Percentiles rank a stretch among this genome's conserved stretches.
Evolutionary conservation across 2,797 vertebrate species (phyloP).

Genomic region (Siniperca undulata): DNA sequence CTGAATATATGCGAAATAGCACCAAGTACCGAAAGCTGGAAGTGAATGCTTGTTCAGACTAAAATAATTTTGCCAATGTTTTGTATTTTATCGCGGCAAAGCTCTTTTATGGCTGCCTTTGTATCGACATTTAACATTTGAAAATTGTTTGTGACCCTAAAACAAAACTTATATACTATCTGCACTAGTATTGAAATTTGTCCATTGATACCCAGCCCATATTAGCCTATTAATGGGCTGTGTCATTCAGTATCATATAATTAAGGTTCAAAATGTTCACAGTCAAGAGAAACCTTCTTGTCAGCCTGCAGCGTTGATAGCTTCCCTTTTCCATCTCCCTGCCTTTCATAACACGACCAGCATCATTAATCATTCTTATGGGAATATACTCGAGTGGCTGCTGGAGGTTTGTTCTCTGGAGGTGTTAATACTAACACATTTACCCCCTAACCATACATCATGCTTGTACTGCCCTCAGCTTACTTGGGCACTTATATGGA

Average conservation of each 20-base stretch:
- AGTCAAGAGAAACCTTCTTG: constrained; percentile 47
- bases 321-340: constrained; percentile 48
- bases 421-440: constrained; percentile 71
- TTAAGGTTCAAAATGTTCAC: constrained; percentile 45
- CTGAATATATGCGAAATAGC: not conserved
- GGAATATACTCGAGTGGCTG: constrained; percentile 60
- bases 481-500: constrained; percentile 68
- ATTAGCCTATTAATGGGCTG: constrained; percentile 45
- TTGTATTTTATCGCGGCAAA: too few relatives aligned
- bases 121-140: not conserved
- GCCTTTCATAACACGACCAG: constrained; percentile 64
- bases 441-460: constrained; percentile 73
- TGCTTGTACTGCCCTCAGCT: constrained; percentile 69
- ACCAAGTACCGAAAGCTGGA: not conserved
- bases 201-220: not conserved
- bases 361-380: constrained; percentile 78
- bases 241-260: constrained; percentile 52
- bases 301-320: constrained; percentile 53
- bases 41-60: not conserved
- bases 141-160: not conserved
- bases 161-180: not conserved
- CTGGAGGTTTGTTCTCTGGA: constrained; percentile 63
- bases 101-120: not conserved
- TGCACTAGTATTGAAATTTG: not conserved
- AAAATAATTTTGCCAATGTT: not conserved